Evolutionary conservation across 2,113 vertebrate genomes (phyloP).

Genomic region (Sander vitreus): DNA sequence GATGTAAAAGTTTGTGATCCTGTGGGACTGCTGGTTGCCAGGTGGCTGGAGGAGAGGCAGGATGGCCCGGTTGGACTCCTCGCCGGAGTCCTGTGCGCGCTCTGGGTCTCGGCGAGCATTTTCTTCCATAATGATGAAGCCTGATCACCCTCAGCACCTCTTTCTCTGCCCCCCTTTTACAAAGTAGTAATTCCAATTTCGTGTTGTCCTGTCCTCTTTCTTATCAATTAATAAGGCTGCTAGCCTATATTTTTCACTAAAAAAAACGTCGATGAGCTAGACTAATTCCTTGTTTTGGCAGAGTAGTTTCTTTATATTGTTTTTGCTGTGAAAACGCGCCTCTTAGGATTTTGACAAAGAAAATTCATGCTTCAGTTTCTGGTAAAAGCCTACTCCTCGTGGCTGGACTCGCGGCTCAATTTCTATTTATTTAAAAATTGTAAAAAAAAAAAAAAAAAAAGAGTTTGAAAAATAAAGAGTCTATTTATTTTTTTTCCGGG

Average conservation of each 20-base stretch:
- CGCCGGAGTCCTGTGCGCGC: conserved; percentile 76
- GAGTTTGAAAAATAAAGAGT: background rate
- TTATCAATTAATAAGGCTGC: too few relatives aligned
- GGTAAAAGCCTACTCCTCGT: conserved; percentile 25
- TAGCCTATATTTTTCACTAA: background rate
- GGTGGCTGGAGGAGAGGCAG: conserved; percentile 84
- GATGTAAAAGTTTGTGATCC: conserved; percentile 96
- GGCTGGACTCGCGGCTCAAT: conserved; percentile 1
- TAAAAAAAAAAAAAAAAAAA: background rate
- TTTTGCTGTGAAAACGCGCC: conserved; percentile 45
- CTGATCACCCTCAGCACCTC: conserved; percentile 57
- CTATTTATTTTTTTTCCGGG: conserved; percentile 12
- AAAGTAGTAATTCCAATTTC: conserved; percentile 52
- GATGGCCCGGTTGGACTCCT: conserved; percentile 83
- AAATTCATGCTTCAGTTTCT: conserved; percentile 73
- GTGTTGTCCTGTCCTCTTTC: background rate
- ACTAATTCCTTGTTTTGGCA: background rate
- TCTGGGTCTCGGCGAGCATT: conserved; percentile 81
- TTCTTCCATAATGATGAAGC: conserved; percentile 88
- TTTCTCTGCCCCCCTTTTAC: conserved; percentile 9
- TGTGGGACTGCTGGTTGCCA: conserved; percentile 85
- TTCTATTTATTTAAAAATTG: too few relatives aligned
- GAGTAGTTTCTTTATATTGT: conserved; percentile 21
- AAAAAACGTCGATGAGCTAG: background rate
- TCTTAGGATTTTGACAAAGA: conserved; percentile 74